Percentiles rank a stretch among this genome's conserved stretches.
Conservation (phyloP, 2,888 invertebrate species). For the Oasisia sp. region DNA sequence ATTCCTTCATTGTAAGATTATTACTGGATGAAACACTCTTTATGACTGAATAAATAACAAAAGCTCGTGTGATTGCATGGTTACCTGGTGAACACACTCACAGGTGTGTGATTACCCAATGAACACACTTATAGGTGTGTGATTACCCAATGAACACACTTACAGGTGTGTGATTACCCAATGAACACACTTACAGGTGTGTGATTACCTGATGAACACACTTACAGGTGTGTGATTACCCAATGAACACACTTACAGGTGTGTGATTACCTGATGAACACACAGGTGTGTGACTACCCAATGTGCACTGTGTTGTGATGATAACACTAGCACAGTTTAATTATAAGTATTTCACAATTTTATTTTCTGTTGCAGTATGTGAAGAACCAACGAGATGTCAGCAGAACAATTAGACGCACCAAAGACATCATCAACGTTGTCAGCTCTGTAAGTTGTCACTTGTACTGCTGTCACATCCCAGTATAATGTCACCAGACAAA, state of each 20-base stretch:
- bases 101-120: too few relatives aligned
- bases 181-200: neutral
- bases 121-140: neutral
- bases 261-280: too few relatives aligned
- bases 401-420: constrained; percentile 82
- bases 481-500: constrained; percentile 6
- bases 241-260: too few relatives aligned
- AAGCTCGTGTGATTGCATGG: too few relatives aligned
- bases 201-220: too few relatives aligned
- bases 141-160: neutral
- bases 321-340: neutral
- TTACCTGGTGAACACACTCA: too few relatives aligned
- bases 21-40: too few relatives aligned
- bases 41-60: too few relatives aligned
- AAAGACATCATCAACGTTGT: constrained; percentile 96
- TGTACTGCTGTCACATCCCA: neutral
- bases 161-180: neutral
- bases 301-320: neutral
- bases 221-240: too few relatives aligned
- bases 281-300: neutral
- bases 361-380: constrained; percentile 71
- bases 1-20: too few relatives aligned
- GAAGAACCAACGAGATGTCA: constrained; percentile 79
- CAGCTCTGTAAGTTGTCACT: constrained; percentile 81
- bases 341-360: neutral